phyloP scores from a whole-genome alignment of 2,113 vertebrate species.

The Phaetusa simplex region DNA sequence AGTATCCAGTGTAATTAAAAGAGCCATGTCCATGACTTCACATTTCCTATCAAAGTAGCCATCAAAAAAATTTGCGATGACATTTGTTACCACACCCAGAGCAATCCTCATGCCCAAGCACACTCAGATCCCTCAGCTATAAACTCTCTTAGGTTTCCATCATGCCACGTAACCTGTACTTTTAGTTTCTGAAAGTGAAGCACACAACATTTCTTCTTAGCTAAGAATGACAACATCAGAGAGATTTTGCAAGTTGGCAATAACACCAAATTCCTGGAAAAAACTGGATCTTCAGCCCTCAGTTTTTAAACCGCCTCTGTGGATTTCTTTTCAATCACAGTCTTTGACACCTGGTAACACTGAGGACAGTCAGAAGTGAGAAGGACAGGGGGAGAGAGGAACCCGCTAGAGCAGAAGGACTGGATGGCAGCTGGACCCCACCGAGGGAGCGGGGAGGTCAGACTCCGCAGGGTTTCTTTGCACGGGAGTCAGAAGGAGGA shows the following conservation, averaged over 20 bases:
- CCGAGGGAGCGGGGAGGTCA: accelerated
- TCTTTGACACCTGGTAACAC: background rate
- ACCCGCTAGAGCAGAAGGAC: background rate
- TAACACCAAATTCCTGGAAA: background rate
- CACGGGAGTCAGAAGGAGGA: background rate
- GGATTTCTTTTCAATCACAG: background rate
- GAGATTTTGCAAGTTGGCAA: background rate
- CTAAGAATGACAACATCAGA: background rate
- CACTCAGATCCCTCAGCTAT: background rate
- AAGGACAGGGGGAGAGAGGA: background rate
- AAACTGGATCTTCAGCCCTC: background rate
- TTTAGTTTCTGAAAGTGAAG: background rate
- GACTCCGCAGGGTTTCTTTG: background rate
- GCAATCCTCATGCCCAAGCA: background rate
- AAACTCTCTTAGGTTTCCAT: background rate
- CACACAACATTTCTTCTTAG: background rate
- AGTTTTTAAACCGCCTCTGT: background rate
- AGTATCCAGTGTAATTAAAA: background rate
- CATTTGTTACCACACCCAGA: background rate
- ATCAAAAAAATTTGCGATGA: background rate
- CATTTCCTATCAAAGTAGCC: background rate
- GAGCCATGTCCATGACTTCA: background rate
- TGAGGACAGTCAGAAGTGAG: background rate
- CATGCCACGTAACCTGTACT: background rate
- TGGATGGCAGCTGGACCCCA: background rate